Evolutionary conservation across 2,113 vertebrate genomes (phyloP), one percentile per base, ranked within the genome.

Genomic region (Harpagus bidentatus): DNA sequence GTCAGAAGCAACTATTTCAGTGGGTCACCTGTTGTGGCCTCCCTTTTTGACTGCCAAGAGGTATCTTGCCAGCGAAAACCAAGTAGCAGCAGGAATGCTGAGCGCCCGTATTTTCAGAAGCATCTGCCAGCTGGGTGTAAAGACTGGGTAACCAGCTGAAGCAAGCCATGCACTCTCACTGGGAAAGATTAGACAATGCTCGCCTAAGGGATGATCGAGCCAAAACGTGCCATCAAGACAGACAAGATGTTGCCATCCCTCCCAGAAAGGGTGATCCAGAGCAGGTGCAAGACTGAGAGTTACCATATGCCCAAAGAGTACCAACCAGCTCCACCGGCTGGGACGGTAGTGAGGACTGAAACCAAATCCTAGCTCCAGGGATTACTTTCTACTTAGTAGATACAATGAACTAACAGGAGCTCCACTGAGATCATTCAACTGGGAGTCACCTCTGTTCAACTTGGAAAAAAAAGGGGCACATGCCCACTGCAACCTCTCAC

Each of bases 71-170:
- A 62, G 47, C n/a, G 40, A 31, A 56, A 73, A 34, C 7, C 61
- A 48, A 12, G 22, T 2, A 69, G 26, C 55, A 34, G 19, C 16
- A 52, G 32, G 7, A 29, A 29, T 40, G 32, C 4, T 3, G 13
- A 88, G 42, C 52, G 82, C 17, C 62, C 6, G 0, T 53, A 11
- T 48, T 77, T 92, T 65, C 81, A 71, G 69, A 61, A 14, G 11
- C 14, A 29, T 11, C 53, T 88, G 19, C 43, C 66, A n/a, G 21
- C 5, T 0, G 0, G 16, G 13, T 12, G 17, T 22, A 17, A 66
- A 61, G 36, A 48, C 31, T 7, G 8, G 22, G n/a, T 16, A 55
- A 10, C 8, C 69, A 85, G 58, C 58, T 42, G 42, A 70, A 63
- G 26, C 7, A 29, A 63, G 47, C 11, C 26, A 14, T 4, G 11